Evolutionary conservation across 2,888 invertebrate species (phyloP), one percentile per base, ranked within the genome.

Genomic region (Notodonta dromedarius): DNA sequence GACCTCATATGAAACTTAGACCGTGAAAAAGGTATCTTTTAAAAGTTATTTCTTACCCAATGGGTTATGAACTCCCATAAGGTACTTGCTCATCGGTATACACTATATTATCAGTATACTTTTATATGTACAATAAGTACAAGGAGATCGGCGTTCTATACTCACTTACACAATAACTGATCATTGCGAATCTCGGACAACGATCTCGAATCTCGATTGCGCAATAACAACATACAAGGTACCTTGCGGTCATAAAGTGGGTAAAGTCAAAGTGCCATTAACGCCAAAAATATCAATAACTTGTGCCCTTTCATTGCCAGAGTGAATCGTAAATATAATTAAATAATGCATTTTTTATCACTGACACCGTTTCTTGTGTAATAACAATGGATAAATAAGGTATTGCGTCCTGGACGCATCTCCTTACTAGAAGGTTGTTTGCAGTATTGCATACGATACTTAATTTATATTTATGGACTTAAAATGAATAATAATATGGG

Each of bases 171-270:
- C 70, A 74, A 72, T 72, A 66, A 56, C 35, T 35, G 39, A 54
- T 57, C 61, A 69, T 70, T 71, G 69, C 73, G 67, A 79, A 83
- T 83, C 78, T 77, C 82, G 79, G 78, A 74, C 84, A 77, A 82
- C 83, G 82, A 81, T 88, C 84, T 85, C 83, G 83, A 85, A 82
- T 70, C 81, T 80, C 63, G 74, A 73, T 75, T 77, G 64, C 65
- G 62, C 66, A 73, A 79, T 57, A 40, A 63, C 65, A 70, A 61
- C 61, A 63, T 60, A 71, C 71, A 71, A 64, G 62, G 63, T 63
- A 71, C 70, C 66, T 70, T 74, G 71, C 68, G 63, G 76, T 73
- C 74, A 80, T 84, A 84, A 80, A 82, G 73, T 74, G 73, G 69
- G 77, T 79, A 78, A 80, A 76, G 71, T 68, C 74, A 73, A 61